Evolutionary conservation across 2,888 invertebrate genomes (phyloP).

Genomic region (Heliothis peltigera): DNA sequence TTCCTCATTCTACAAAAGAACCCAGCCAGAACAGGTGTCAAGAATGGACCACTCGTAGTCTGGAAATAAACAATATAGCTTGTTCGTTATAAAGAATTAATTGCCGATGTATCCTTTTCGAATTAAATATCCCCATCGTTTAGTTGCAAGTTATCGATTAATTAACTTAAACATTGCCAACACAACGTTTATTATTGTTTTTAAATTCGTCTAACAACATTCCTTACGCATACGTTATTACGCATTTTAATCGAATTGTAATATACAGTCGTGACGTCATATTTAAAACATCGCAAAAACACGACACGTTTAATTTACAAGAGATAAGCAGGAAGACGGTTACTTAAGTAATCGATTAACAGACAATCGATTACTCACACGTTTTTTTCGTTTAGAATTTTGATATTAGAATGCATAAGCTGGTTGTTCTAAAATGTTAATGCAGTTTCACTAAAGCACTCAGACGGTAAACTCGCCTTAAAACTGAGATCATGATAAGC

Average conservation of each 20-base stretch:
- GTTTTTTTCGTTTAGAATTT: constrained; percentile 9
- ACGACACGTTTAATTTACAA: constrained; percentile 14
- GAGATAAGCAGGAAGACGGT: constrained; percentile 40
- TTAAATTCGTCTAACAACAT: constrained; percentile 33
- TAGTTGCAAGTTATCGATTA: not conserved
- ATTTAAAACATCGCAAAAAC: constrained; percentile 17
- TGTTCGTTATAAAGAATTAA: not conserved
- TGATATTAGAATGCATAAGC: not conserved
- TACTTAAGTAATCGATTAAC: constrained; percentile 8
- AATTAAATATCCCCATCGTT: no score
- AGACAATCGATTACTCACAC: constrained; percentile 21
- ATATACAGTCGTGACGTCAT: constrained; percentile 33
- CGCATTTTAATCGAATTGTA: constrained; percentile 41
- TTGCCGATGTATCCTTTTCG: no score
- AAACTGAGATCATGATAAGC: constrained; percentile 30
- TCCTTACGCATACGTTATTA: constrained; percentile 33
- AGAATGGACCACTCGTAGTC: not conserved
- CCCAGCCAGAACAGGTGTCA: not conserved
- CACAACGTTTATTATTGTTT: constrained; percentile 1
- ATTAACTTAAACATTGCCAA: not conserved
- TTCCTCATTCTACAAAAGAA: not conserved
- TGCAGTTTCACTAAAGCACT: constrained; percentile 2
- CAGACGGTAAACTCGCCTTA: constrained; percentile 9
- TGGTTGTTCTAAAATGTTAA: constrained; percentile 1
- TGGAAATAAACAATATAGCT: not conserved